Conservation (phyloP, 1,140 invertebrate species). For the Pentalonia nigronervosa region DNA sequence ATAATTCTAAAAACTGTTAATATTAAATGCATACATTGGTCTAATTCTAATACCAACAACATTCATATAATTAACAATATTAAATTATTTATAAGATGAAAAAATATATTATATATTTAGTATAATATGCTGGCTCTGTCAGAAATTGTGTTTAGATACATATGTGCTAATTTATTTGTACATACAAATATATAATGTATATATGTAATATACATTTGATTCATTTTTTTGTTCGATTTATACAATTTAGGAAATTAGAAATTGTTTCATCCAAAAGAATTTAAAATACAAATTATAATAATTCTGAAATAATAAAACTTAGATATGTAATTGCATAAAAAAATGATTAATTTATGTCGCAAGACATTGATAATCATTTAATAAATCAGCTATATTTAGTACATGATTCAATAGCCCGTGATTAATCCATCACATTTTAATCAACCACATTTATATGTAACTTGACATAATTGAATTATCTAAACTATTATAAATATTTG, state of each 20-base stretch:
- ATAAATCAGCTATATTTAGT: not conserved
- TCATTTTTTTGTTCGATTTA: no score
- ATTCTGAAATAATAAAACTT: no score
- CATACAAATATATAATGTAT: no score
- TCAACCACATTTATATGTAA: not conserved
- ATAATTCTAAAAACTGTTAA: not conserved
- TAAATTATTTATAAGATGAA: no score
- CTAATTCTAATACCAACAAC: no score
- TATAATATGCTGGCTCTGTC: no score
- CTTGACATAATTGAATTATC: no score
- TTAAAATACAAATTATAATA: not conserved
- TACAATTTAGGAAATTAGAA: no score
- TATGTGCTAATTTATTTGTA: not conserved
- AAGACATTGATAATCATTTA: not conserved
- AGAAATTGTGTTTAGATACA: not conserved
- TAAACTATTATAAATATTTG: not conserved
- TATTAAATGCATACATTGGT: no score
- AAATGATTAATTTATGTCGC: not conserved
- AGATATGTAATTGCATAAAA: not conserved
- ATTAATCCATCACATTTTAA: not conserved
- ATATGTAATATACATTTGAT: not conserved
- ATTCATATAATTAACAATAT: no score
- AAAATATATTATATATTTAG: no score
- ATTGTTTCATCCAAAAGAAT: no score
- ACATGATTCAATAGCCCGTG: not conserved